Evolutionary conservation across 2,113 vertebrate genomes (phyloP).

Genomic region (Rana temporaria): DNA sequence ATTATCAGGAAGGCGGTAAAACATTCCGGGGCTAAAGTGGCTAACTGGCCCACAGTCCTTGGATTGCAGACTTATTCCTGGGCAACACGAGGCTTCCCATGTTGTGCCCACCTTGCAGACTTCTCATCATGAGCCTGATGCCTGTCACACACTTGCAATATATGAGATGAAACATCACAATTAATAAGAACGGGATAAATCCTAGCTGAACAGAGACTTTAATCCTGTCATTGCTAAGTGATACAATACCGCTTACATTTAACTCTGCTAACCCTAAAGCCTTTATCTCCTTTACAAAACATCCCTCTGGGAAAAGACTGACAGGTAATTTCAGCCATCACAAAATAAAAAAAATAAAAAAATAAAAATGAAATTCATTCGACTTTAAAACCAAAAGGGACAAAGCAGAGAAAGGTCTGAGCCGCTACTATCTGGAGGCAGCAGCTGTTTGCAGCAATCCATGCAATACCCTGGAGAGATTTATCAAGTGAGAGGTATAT

Average conservation of each 20-base stretch:
- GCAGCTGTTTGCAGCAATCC: conserved; percentile 36
- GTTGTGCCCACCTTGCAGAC: neutral
- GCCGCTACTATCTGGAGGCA: conserved; percentile 36
- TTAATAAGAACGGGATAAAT: conserved; percentile 1
- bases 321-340: conserved; percentile 47
- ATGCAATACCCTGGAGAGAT: conserved; percentile 39
- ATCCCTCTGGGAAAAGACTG: conserved; percentile 44
- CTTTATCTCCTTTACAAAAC: conserved; percentile 53
- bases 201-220: neutral
- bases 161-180: conserved; percentile 4
- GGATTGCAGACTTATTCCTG: neutral
- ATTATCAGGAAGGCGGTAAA: no score
- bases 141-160: neutral
- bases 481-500: conserved; percentile 28
- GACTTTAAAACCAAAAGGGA: conserved; percentile 25
- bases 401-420: conserved; percentile 12
- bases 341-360: neutral
- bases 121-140: neutral
- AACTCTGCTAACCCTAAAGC: conserved; percentile 50
- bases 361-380: conserved; percentile 27
- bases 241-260: conserved; percentile 49
- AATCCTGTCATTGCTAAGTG: conserved; percentile 32
- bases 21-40: no score
- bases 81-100: neutral
- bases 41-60: no score